These are phyloP conservation scores for Cromileptes altivelis DNA, from an alignment of 2,113 vertebrate species.

Conservation along the genomic window DNA sequence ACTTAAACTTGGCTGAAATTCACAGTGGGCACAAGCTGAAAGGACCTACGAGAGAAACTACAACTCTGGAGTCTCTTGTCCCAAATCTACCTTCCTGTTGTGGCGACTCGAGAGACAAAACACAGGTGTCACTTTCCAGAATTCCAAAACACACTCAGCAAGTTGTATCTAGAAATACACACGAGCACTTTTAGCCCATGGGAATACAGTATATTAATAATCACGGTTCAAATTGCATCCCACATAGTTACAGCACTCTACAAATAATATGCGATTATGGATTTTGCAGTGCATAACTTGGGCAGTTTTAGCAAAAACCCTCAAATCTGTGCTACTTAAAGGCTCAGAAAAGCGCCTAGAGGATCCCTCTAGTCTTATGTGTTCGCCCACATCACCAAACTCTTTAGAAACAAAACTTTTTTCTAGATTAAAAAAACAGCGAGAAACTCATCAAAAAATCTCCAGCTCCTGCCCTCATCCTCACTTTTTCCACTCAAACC, in stretches of 20 bases:
- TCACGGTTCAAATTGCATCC: conserved; percentile 49
- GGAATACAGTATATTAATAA: conserved; percentile 32
- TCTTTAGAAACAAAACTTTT: conserved; percentile 53
- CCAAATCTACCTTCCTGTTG: conserved; percentile 43
- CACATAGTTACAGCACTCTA: conserved; percentile 53
- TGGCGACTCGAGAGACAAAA: conserved; percentile 28
- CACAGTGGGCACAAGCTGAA: conserved; percentile 44
- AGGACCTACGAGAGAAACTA: conserved; percentile 26
- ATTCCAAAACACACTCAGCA: not conserved
- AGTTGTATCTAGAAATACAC: not conserved
- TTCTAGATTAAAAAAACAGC: conserved; percentile 13
- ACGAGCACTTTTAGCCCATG: conserved; percentile 6
- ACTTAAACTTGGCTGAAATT: conserved; percentile 71
- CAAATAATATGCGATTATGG: conserved; percentile 68
- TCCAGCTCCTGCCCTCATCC: conserved; percentile 29
- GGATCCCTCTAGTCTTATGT: conserved; percentile 51
- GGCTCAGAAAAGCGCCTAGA: conserved; percentile 71
- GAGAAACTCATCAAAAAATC: conserved; percentile 40
- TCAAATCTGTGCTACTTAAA: conserved; percentile 76
- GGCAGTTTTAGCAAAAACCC: conserved; percentile 66
- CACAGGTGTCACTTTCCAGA: not conserved
- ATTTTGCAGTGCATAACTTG: conserved; percentile 61
- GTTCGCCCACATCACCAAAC: conserved; percentile 60
- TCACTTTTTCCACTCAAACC: conserved; percentile 49
- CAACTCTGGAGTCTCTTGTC: conserved; percentile 33